Percentiles rank a stretch among this genome's conserved stretches.
These are phyloP conservation scores for Ageneiosus marmoratus DNA, from an alignment of 2,113 vertebrate species.

Conservation along the genomic window DNA sequence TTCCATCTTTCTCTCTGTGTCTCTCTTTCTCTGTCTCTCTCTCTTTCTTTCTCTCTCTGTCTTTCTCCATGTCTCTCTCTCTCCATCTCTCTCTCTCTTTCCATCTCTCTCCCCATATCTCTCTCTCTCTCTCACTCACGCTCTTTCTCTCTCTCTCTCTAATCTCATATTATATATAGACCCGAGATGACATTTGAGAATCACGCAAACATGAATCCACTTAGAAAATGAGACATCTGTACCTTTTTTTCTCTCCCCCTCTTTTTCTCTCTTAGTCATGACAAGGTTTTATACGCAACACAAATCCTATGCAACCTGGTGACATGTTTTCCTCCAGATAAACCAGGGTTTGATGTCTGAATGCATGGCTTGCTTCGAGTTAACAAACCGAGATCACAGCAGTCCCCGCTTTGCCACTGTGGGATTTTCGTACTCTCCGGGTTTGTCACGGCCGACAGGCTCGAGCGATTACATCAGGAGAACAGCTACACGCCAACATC, in stretches of 20 bases:
- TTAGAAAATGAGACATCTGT: neutral
- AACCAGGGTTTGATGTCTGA: constrained; percentile 42
- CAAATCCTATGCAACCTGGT: constrained; percentile 55
- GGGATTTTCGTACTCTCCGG: neutral
- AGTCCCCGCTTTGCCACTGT: no score
- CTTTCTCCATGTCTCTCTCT: no score
- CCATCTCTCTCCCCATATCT: no score
- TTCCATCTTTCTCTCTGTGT: no score
- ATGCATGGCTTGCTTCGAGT: constrained; percentile 47
- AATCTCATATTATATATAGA: constrained; percentile 2
- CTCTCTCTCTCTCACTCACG: no score
- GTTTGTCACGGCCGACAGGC: neutral
- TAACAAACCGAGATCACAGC: constrained; percentile 36
- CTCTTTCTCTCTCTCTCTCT: neutral
- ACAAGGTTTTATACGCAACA: constrained; percentile 59
- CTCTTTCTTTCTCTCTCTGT: no score
- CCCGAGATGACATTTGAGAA: neutral
- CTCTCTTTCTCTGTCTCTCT: no score
- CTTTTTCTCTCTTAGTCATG: constrained; percentile 1
- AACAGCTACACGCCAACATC: constrained; percentile 1
- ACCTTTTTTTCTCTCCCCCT: neutral
- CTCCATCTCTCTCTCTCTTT: no score
- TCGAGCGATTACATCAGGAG: constrained; percentile 24
- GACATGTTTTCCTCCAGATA: constrained; percentile 55
- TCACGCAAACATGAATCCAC: neutral